These are phyloP conservation scores for Drosophila fuyamai DNA, from an alignment of 1,140 invertebrate genomes.

Conservation along the genomic window DNA sequence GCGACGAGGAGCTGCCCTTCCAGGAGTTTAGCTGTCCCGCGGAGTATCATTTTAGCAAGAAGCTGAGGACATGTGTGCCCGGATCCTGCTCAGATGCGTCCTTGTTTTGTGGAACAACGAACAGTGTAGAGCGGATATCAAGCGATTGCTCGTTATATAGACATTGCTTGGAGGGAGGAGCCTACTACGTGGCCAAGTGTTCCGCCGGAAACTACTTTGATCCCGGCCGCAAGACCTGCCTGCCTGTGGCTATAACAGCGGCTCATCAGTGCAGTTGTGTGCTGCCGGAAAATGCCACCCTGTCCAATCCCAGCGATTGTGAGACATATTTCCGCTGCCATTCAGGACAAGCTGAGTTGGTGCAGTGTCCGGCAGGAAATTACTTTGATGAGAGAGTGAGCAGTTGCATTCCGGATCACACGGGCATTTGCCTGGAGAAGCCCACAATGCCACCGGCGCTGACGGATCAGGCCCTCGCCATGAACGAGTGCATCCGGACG, in stretches of 20 bases:
- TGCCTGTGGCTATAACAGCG: slow-evolving; percentile 42
- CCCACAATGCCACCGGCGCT: slow-evolving; percentile 24
- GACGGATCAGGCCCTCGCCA: slow-evolving; percentile 10
- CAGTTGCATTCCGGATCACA: slow-evolving; percentile 51
- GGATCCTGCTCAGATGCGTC: slow-evolving; percentile 29
- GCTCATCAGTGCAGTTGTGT: slow-evolving; percentile 67
- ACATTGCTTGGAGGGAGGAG: slow-evolving; percentile 28
- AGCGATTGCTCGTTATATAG: slow-evolving; percentile 45
- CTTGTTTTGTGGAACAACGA: not conserved
- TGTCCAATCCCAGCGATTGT: slow-evolving; percentile 57
- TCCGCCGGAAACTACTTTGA: slow-evolving; percentile 47
- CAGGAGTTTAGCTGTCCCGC: slow-evolving; percentile 53
- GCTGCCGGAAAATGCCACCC: slow-evolving; percentile 51
- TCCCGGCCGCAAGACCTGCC: slow-evolving; percentile 20
- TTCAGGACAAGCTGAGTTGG: slow-evolving; percentile 39
- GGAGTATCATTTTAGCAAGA: slow-evolving; percentile 47
- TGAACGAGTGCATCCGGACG: slow-evolving; percentile 39
- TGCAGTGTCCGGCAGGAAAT: slow-evolving; percentile 46
- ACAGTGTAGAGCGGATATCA: slow-evolving; percentile 31
- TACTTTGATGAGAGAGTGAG: slow-evolving; percentile 42
- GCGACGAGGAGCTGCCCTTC: slow-evolving; percentile 15
- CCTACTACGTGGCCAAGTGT: slow-evolving; percentile 38
- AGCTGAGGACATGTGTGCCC: slow-evolving; percentile 23
- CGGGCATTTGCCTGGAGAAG: slow-evolving; percentile 46
- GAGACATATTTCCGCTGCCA: slow-evolving; percentile 61